phyloP scores from a whole-genome alignment of 2,797 vertebrate genomes.

The Manis crassicaudata region DNA sequence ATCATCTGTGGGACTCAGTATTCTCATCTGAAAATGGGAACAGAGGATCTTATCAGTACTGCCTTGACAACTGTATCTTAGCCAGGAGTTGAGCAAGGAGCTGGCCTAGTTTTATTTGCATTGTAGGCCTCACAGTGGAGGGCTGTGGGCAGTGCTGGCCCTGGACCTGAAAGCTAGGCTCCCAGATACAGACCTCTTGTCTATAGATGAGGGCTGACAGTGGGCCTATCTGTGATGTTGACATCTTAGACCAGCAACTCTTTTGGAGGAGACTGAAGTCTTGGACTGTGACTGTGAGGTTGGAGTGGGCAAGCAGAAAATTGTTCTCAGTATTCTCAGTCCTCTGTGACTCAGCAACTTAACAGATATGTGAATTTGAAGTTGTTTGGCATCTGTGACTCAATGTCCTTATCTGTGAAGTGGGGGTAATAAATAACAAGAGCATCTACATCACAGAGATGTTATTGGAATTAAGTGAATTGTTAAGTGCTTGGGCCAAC shows the following conservation, averaged over 20 bases:
- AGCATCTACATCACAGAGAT: background rate
- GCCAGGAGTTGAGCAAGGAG: background rate
- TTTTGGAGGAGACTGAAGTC: conserved; percentile 17
- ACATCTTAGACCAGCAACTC: conserved; percentile 30
- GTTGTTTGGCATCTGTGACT: conserved; percentile 45
- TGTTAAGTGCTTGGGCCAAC: background rate
- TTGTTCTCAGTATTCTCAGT: conserved; percentile 18
- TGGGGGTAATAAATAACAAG: background rate
- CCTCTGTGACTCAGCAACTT: conserved; percentile 20
- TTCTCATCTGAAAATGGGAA: conserved; percentile 46
- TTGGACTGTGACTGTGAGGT: conserved; percentile 20
- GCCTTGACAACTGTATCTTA: background rate
- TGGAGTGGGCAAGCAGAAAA: background rate
- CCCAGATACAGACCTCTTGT: background rate
- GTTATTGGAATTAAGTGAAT: conserved; percentile 21
- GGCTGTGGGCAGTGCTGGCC: background rate
- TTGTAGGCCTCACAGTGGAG: background rate
- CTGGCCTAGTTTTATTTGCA: conserved; percentile 14
- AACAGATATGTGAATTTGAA: conserved; percentile 47
- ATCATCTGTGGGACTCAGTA: background rate
- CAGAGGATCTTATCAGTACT: background rate
- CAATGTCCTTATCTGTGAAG: conserved; percentile 25
- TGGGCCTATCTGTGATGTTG: conserved; percentile 40
- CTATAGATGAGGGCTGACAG: background rate
- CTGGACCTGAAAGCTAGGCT: conserved; percentile 34